Base-by-base conservation (phyloP, 1,140 invertebrate genomes). In the Cotesia vestalis region DNA sequence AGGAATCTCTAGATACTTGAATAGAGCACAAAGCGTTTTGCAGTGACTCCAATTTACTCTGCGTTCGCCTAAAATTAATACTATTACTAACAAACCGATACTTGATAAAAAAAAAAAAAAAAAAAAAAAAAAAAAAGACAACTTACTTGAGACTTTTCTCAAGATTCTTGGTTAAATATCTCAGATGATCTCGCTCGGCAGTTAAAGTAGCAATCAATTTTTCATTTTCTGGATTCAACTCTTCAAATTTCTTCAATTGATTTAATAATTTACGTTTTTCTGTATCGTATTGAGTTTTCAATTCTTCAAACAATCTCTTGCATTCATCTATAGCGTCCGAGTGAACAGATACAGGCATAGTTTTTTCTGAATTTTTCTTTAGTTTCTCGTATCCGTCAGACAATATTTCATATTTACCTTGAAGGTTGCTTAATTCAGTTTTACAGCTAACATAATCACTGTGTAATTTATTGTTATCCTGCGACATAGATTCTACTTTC, bases 221-320 rank as follows among this genome's bases (percentile, higher is more conserved):
- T 46, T 89, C 82, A 78, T 84, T 83, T 75, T 88, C 73, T 11
- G 83, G 75, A 76, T 85, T 79, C 69, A 77, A 77, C 77, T 87
- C 77, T 77, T 87, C 85, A 4, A 88, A 78, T 71, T 78, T 70
- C 73, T 84, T 81, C 72, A 88, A 79, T 74, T 85, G 82, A 62
- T 73, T 75, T 27, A 73, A 73, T 9, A 91, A 73, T 72, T 87
- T 87, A 2, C 79, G 78, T 74, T 88, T 90, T 53, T 92, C 91
- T 5, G 79, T 77, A 17, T 89, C 88, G 71, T 92, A 91, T 72
- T 90, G 90, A 36, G 75, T 71, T 73, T 91, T 91, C 8, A 92
- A 77, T 76, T 92, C 89, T 75, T 92, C 90, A 71, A 91, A 89
- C 69, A 90, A 83, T 69, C 86, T 82, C 82, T 90, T 90, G 69